Evolutionary conservation across 1,140 invertebrate species (phyloP), one percentile per base, ranked within the genome.

Genomic region (Mycetomoellerius zeteki): DNA sequence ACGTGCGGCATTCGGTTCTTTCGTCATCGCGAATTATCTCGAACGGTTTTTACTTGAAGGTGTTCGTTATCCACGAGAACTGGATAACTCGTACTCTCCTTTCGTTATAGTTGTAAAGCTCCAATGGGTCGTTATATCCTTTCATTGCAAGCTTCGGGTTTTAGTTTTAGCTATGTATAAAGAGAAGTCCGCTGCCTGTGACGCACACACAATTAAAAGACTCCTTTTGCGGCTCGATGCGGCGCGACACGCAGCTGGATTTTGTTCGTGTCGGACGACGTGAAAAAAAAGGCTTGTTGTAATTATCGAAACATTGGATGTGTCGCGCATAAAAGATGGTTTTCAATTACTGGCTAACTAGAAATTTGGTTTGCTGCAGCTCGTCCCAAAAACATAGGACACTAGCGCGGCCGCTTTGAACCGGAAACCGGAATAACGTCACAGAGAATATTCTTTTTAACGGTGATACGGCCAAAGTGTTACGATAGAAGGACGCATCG

Each of bases 311-410:
- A 84, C 80, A 84, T 84, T 24, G 80, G 19, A 82, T 12, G 54
- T 82, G 67, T 43, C 80, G 69, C 54, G 69, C 80, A 84, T 84
- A 84, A 75, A 84, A 84, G 80, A 84, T 84, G 69, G 69, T 75
- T 84, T 75, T 75, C 80, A 60, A 84, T 84, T 84, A 84, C 80
- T 84, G 69, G 80, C 69, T 60, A 84, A 84, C 69, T 84, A 75
- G 80, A 84, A 84, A 84, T 75, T 54, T 37, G 37, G 21, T 69
- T n/a, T 27, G 64, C n/a, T 65, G 67, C 33, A 21, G 24, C 58
- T n/a, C 62, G 60, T 2, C 30, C 80, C 67, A 47, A 82, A 82
- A 82, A 72, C 21, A 69, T 64, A 69, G 50, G 24, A 81, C 47
- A n/a, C 12, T 14, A n/a, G 30, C 71, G 27, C 24, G 30, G 76